Evolutionary conservation across 1,140 invertebrate genomes (phyloP), one percentile per base, ranked within the genome.

Genomic region (Aricia agestis): DNA sequence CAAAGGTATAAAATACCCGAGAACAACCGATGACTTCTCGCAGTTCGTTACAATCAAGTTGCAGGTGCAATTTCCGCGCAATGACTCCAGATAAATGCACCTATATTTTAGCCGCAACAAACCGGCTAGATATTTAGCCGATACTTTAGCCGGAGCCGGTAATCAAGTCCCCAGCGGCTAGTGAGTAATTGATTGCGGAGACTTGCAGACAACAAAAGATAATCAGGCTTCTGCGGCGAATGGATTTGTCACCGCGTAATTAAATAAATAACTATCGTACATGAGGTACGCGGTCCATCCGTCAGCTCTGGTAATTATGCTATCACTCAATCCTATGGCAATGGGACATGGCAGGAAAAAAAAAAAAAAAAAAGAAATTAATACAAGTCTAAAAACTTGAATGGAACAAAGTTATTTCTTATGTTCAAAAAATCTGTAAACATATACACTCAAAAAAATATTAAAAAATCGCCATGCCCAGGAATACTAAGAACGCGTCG

Each of bases 181-280:
- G 72, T 76, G 74, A 70, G 80, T 85, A 90, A 86, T 89, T 86
- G 88, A 90, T 90, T 86, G 86, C 84, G 84, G 82, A 82, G 82
- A 78, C 80, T 79, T 74, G 78, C 77, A 85, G 86, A 89, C 86
- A 83, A 87, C 86, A 84, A 85, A 87, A 88, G 85, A 89, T 87
- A 89, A 84, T 80, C 78, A 77, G 77, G 63, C 72, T 80, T 70
- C 81, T 75, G 79, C 77, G 81, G 78, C 86, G 84, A 89, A 88
- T 87, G 82, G 83, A 90, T 89, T 90, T 88, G 87, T 90, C 87
- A 90, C 79, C 81, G 77, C 66, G 82, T 76, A 66, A 78, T 76
- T 89, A 89, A 90, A 88, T 89, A 84, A 89, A 88, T 88, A 88
- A 87, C 85, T 84, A 84, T 78, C 11, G 13, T 9, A 9, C 45